Evolutionary conservation across 2,797 vertebrate genomes (phyloP), one percentile per base, ranked within the genome.

Genomic region (Sardinella longiceps): DNA sequence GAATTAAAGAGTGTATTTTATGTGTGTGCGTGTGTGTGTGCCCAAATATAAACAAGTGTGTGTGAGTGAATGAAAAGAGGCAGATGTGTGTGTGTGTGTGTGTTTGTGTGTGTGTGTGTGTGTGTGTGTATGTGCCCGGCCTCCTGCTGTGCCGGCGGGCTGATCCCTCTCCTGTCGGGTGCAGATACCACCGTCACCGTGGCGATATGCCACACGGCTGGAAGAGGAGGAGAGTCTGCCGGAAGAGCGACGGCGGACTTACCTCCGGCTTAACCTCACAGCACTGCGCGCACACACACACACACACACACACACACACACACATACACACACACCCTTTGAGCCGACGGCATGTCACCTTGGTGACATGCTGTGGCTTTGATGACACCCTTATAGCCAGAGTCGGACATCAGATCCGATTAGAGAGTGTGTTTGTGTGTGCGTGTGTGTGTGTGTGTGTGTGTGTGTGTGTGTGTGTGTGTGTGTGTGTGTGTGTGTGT

Each of bases 361-460:
- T 74, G 66, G 66, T 74, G 66, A 74, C 66, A 74, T 74, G 33
- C 66, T 39, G 66, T 74, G 30, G 66, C 66, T 74, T 74, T 28
- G 66, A 39, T 74, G 66, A 37, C 66, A 74, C 33, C 66, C 66
- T 33, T 9, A 74, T 74, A 14, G 66, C 30, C 33, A 74, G 66
- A 37, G 30, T 92, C 90, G 30, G 66, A 30, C 30, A 74, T 39
- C 66, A 74, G 30, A 74, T 11, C 66, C 33, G 30, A 74, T 74
- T 74, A 74, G 66, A 74, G 15, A n/a, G 60, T 30, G 23, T 10
- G 58, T 63, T 9, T 70, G 60, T 33, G 28, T 66, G 60, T 66
- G 60, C 33, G 60, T 33, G 60, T 83, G 80, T 48, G 60, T 30
- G 23, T 10, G 58, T 63, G 28, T 70, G 60, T 33, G 28, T 66